Conservation (phyloP, 2,113 vertebrate species). For the Xyrauchen texanus region DNA sequence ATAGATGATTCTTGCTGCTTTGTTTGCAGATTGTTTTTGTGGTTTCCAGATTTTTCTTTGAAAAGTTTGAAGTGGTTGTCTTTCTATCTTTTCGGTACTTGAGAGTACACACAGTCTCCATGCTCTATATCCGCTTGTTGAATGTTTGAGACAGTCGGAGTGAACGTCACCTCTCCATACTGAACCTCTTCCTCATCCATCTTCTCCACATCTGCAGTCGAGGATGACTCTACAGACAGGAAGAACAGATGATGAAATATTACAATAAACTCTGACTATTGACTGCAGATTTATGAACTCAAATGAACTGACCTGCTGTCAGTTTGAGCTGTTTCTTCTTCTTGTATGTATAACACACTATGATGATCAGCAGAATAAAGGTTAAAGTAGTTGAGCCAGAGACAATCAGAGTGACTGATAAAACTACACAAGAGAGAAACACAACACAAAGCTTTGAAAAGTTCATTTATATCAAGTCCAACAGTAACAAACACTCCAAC, state of each 20-base stretch:
- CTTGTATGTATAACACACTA: background rate
- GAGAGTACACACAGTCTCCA: constrained; percentile 56
- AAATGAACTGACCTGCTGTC: background rate
- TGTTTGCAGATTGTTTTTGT: no score
- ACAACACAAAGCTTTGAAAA: background rate
- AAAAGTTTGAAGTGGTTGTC: no score
- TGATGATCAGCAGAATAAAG: constrained; percentile 1
- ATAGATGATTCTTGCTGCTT: no score
- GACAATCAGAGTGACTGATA: background rate
- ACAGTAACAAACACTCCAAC: background rate
- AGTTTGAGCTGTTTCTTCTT: background rate
- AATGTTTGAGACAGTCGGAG: background rate
- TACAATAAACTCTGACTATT: no score
- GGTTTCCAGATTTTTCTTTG: no score
- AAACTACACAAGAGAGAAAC: background rate
- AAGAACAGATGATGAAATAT: background rate
- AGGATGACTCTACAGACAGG: no score
- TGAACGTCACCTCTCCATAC: constrained; percentile 62
- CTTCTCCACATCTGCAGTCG: constrained; percentile 32
- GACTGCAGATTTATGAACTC: background rate
- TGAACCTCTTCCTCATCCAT: constrained; percentile 47
- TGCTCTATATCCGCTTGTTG: background rate
- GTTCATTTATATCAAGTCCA: no score
- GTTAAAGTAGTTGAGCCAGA: background rate
- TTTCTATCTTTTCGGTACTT: constrained; percentile 15